A percentile compares a stretch with the other conserved stretches of the same genome.
Evolutionary conservation across 2,888 invertebrate genomes (phyloP).

Genomic region (Tetropium fuscum): DNA sequence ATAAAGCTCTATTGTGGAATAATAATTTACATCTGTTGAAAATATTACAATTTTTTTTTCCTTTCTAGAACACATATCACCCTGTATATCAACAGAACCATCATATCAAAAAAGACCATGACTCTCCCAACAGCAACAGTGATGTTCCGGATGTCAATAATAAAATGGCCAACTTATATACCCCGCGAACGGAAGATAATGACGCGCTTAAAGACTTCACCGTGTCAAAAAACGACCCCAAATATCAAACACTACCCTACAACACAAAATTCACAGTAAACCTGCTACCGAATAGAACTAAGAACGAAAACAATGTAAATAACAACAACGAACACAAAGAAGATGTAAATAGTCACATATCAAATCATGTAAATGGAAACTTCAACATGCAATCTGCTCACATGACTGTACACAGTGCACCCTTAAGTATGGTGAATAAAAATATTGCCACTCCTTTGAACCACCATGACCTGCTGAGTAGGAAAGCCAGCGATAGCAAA

Average conservation of each 20-base stretch:
- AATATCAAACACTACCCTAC: slow-evolving; percentile 92
- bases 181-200: slow-evolving; percentile 46
- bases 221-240: slow-evolving; percentile 87
- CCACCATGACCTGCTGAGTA: slow-evolving; percentile 66
- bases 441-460: slow-evolving; percentile 75
- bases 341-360: slow-evolving; percentile 51
- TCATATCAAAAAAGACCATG: slow-evolving; percentile 60
- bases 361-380: slow-evolving; percentile 60
- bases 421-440: slow-evolving; percentile 72
- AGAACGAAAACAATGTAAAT: slow-evolving; percentile 51
- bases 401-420: slow-evolving; percentile 71
- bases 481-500: slow-evolving; percentile 51
- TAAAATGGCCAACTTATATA: slow-evolving; percentile 54
- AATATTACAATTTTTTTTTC: too few species aligned
- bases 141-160: slow-evolving; percentile 53
- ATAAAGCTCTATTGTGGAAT: too few species aligned
- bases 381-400: slow-evolving; percentile 63
- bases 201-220: slow-evolving; percentile 77
- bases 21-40: too few species aligned
- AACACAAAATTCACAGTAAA: slow-evolving; percentile 85
- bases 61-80: slow-evolving; percentile 63
- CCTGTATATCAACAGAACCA: slow-evolving; percentile 60
- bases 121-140: slow-evolving; percentile 49
- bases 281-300: slow-evolving; percentile 64
- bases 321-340: slow-evolving; percentile 54